Conservation (phyloP, 2,113 vertebrate genomes). For the Scomber scombrus region DNA sequence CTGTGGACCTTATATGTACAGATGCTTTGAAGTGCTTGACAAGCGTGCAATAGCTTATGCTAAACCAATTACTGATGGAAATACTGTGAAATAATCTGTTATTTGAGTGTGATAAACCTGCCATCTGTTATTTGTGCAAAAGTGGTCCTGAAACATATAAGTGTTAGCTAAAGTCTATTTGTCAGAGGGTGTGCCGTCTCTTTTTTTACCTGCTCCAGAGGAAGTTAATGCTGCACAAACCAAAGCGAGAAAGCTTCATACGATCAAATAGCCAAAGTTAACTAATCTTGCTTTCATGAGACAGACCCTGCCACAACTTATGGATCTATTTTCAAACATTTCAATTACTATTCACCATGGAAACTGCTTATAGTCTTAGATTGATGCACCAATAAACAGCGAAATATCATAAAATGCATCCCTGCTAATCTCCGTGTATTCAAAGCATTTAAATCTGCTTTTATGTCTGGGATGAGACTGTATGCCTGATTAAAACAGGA, state of each 20-base stretch:
- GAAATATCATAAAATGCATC: constrained; percentile 22
- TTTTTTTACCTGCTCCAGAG: background rate
- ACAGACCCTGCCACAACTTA: background rate
- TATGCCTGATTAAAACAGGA: constrained; percentile 17
- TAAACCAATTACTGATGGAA: background rate
- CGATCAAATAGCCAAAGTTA: constrained; percentile 3
- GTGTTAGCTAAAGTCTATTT: background rate
- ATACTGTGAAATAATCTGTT: background rate
- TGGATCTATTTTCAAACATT: constrained; percentile 15
- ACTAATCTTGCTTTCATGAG: constrained; percentile 23
- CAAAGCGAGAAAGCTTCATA: constrained; percentile 1
- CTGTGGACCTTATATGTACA: too few species aligned
- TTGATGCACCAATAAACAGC: background rate
- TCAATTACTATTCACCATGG: constrained; percentile 36
- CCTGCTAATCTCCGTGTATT: constrained; percentile 6
- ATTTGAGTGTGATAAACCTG: background rate
- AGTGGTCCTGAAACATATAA: background rate
- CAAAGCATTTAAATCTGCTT: background rate
- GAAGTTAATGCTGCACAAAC: background rate
- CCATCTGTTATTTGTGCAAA: background rate
- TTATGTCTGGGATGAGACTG: background rate
- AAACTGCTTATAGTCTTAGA: constrained; percentile 23
- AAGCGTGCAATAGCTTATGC: background rate
- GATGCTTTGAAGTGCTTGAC: too few species aligned
- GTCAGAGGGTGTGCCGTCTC: background rate